These are phyloP conservation scores for Bubo blakistoni DNA, from an alignment of 2,113 vertebrate genomes.

Conservation along the genomic window DNA sequence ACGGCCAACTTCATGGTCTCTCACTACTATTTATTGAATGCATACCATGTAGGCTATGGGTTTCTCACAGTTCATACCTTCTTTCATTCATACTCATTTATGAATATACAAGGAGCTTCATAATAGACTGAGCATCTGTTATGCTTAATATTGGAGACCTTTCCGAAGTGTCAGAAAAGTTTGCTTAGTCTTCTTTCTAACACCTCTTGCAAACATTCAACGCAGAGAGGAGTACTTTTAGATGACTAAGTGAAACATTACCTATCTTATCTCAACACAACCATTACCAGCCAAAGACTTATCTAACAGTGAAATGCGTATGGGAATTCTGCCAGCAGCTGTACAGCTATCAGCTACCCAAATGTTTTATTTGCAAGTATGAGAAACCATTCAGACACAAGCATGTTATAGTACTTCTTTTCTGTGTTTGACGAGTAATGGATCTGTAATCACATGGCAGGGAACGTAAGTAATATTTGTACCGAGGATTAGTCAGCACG, in stretches of 20 bases:
- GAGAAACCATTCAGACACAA: neutral
- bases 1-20: neutral
- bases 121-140: neutral
- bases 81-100: neutral
- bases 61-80: neutral
- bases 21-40: neutral
- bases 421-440: neutral
- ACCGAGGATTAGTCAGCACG: neutral
- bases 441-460: neutral
- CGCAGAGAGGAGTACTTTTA: neutral
- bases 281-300: neutral
- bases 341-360: neutral
- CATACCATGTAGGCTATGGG: neutral
- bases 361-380: neutral
- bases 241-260: neutral
- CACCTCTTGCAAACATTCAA: neutral
- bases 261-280: neutral
- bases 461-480: neutral
- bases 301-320: neutral
- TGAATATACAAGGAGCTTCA: neutral
- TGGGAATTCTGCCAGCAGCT: constrained; percentile 15
- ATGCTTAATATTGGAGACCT: neutral
- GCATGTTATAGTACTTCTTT: neutral
- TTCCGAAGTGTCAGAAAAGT: neutral
- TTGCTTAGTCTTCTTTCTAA: neutral